Evolutionary conservation across 2,797 vertebrate species (phyloP), one percentile per base, ranked within the genome.

Genomic region (Limosa lapponica): DNA sequence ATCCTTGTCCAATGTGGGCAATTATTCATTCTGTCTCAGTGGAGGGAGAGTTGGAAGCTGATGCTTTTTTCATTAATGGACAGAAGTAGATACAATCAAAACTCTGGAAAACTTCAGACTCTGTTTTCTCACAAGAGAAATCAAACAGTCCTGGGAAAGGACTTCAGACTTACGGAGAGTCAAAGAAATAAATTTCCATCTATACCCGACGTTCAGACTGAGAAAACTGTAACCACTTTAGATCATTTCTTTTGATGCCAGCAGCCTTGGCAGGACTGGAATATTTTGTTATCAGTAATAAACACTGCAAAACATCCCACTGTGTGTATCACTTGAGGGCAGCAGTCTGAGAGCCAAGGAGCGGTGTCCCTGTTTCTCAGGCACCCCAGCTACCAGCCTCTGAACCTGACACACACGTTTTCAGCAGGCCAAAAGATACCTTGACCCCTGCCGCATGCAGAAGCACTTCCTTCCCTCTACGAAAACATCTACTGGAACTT

Each of bases 61-160:
- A 22, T 81, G 59, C 7, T 88, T 91, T 87, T 85, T 77, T 86
- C 69, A 54, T 90, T 83, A 78, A 91, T 22, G 46, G 65, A 32
- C 34, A 94, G 57, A 70, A 80, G 57, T 8, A 93, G 84, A 57
- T 83, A 67, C 32, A 82, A 78, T 69, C 75, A 95, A 85, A 93
- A 80, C 72, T 69, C 84, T 57, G 71, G 39, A 91, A 92, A 82
- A 85, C 36, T 82, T 93, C 39, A 55, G 48, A 28, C 25, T 49
- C 30, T 52, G 3, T 70, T 91, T 94, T 89, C 61, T 85, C 84
- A 87, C 74, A 80, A 41, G 66, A 80, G 41, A 90, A 92, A 94
- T 82, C 62, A 91, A 94, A 88, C 62, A 87, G 51, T 62, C 48
- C 41, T 91, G 52, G 30, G 39, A 95, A 90, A 96, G 48, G 13